Percentiles rank a stretch among this genome's conserved stretches.
phyloP scores from a whole-genome alignment of 35 echinoderm and acorn worm species.

The Apostichopus japonicus region DNA sequence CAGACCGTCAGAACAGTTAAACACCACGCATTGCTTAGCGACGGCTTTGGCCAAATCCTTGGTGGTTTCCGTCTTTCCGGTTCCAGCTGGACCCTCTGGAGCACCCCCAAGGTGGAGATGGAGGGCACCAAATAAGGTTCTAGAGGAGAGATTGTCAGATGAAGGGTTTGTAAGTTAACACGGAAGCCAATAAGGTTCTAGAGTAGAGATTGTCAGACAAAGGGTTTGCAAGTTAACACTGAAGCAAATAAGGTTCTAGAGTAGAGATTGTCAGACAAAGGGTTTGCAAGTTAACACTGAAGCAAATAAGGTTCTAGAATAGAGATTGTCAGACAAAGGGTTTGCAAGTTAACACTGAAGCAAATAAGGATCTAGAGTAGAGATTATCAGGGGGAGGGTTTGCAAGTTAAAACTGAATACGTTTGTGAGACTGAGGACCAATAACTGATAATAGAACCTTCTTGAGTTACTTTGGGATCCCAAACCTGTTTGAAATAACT shows the following conservation, averaged over 20 bases:
- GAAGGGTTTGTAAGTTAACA: not conserved
- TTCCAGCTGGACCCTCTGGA: conserved; percentile 89
- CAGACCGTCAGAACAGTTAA: conserved; percentile 98
- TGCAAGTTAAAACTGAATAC: no score
- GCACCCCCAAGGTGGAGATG: conserved; percentile 97
- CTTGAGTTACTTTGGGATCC: no score
- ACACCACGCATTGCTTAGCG: conserved; percentile 98
- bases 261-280: not conserved
- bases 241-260: no score
- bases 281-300: no score
- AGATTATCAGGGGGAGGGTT: not conserved
- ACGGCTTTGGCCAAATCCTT: conserved; percentile 99
- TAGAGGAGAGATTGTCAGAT: conserved; percentile 9
- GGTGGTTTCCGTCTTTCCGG: conserved; percentile 96
- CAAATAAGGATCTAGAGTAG: no score
- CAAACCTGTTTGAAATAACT: not conserved
- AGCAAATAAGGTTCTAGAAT: no score
- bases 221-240: not conserved
- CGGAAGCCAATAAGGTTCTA: no score
- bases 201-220: not conserved
- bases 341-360: no score
- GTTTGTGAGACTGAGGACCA: no score
- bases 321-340: not conserved
- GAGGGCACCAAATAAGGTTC: conserved; percentile 93
- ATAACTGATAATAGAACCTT: no score